Base-by-base conservation (phyloP, 2,113 vertebrate species). In the Polypterus senegalus region DNA sequence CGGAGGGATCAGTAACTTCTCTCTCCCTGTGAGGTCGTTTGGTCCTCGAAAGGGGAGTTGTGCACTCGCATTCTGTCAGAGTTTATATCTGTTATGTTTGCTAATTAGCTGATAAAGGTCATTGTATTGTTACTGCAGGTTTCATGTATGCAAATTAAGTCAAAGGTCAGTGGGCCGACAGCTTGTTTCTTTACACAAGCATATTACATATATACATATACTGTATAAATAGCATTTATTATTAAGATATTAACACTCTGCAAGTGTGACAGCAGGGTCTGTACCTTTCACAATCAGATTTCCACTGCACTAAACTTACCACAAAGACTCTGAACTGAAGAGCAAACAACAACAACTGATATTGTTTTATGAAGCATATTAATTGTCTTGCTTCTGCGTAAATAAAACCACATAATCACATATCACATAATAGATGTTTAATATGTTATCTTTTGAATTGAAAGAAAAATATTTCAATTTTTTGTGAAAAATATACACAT, bases 81-180 rank as follows among this genome's bases (percentile, higher is more conserved):
- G 84, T 90, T 90, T 91, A 92, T 91, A 91, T 97, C 87, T 79
- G 86, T 91, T 91, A 87, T 89, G 92, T 92, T 92, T 92, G 91
- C 91, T 93, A 95, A 97, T 97, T 94, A 97, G 91, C 86, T 85
- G 88, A 87, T 89, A 94, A 92, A 94, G 92, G 92, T 94, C 89
- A 89, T 79, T 75, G 83, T 90, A 87, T 88, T 86, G 88, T 87
- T 90, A 85, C 83, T 71, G 79, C 80, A 66, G 68, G 70, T 60
- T 7, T 47, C 3, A 8, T 52, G 51, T 52, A 52, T 52, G 51
- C 51, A 52, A 4, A 4, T 52, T 7, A 52, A 8, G 51, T 52
- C 51, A 52, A 52, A 52, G 51, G 51, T 52, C 10, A 52, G 7
- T 52, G 51, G 7, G 4, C 10, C 10, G 7, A 52, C 51, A 7